Conservation (phyloP, 2,113 vertebrate genomes). For the Nothobranchius kuhntae region DNA sequence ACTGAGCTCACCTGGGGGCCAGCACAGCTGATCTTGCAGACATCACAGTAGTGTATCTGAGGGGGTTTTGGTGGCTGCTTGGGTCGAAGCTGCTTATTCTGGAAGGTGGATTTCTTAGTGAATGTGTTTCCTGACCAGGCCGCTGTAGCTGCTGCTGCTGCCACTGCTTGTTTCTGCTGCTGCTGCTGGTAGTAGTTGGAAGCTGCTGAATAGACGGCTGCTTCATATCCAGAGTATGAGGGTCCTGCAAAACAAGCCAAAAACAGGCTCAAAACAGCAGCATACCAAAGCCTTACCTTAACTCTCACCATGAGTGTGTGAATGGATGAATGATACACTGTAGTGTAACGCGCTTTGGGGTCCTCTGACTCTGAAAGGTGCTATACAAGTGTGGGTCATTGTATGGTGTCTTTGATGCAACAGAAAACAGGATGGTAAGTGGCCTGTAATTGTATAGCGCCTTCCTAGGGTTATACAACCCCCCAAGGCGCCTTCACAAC, state of each 20-base stretch:
- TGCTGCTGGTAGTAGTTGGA: slow-evolving; percentile 98
- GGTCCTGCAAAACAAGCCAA: slow-evolving; percentile 79
- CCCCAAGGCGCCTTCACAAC: too few relatives aligned
- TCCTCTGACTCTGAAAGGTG: too few relatives aligned
- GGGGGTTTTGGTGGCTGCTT: slow-evolving; percentile 97
- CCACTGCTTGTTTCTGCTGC: slow-evolving; percentile 89
- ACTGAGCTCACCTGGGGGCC: slow-evolving; percentile 89
- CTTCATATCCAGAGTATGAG: slow-evolving; percentile 97
- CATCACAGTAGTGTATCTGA: slow-evolving; percentile 99
- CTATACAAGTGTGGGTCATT: too few relatives aligned
- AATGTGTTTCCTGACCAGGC: slow-evolving; percentile 96
- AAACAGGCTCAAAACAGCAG: neutral
- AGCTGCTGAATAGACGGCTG: slow-evolving; percentile 97
- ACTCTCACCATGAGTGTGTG: too few relatives aligned
- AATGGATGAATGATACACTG: too few relatives aligned
- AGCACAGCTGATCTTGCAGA: slow-evolving; percentile 99
- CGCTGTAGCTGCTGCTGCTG: slow-evolving; percentile 90
- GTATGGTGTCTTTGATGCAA: too few relatives aligned
- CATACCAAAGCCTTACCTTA: too few relatives aligned
- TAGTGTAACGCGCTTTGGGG: too few relatives aligned
- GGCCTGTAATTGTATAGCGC: too few relatives aligned
- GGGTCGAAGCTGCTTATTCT: slow-evolving; percentile 94
- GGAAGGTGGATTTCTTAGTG: slow-evolving; percentile 95
- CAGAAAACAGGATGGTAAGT: too few relatives aligned
- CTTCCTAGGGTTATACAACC: too few relatives aligned